Evolutionary conservation across 2,797 vertebrate genomes (phyloP), one percentile per base, ranked within the genome.

Genomic region (Dermochelys coriacea): DNA sequence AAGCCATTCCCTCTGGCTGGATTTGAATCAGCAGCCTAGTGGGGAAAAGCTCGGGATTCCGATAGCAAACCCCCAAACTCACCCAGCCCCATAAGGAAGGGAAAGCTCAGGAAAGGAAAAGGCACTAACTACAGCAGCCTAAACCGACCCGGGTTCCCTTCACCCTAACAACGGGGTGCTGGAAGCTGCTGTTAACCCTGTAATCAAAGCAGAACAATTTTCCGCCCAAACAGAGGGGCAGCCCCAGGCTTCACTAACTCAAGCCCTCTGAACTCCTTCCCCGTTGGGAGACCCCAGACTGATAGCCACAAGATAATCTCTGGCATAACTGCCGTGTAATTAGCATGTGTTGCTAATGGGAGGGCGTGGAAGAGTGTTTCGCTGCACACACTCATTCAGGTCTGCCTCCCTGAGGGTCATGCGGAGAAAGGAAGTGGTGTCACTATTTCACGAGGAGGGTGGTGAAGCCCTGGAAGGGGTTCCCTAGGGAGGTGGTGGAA

Each of bases 11-110:
- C 41, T 23, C 71, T 45, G 71, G 71, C 37, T 25, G 37, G 10
- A 41, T 45, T 74, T 45, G 71, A 74, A 45, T 45, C 41, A 12
- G 71, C 16, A 18, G 12, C 12, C 21, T 23, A 45, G 37, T 23
- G 37, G 37, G 21, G 68, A 12, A 23, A 41, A 21, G 23, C 37
- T 74, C 21, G 3, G 23, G 41, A 45, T 16, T 14, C 71, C 23
- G 5, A 12, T 25, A 25, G 41, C 21, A 6, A 74, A 5, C 7
- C 29, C 12, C 15, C 4, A 0, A 0, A 18, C 5, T 9, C 52
- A 21, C 55, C 0, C 0, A 7, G 16, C 8, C 3, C 1, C 34
- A 16, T 41, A 45, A 7, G 71, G 41, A 45, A 45, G 5, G 41
- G 21, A 61, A 34, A 45, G 71, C 23, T 25, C 41, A 9, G 41